Conservation (phyloP, 2,113 vertebrate genomes). For the Donacobius atricapilla region DNA sequence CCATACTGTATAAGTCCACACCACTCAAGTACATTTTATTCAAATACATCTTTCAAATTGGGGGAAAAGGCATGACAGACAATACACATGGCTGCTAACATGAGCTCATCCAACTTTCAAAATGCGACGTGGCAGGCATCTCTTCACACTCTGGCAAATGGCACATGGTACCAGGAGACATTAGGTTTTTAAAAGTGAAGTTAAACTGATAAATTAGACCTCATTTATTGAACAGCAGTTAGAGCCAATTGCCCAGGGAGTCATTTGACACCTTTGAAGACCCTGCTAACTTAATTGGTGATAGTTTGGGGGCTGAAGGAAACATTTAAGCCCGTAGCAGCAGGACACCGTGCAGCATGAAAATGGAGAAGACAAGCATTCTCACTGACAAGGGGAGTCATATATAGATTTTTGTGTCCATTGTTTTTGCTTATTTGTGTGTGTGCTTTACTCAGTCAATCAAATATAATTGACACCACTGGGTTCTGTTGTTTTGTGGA, state of each 20-base stretch:
- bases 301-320: constrained; percentile 84
- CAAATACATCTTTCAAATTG: constrained; percentile 2
- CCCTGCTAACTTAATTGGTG: constrained; percentile 94
- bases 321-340: constrained; percentile 85
- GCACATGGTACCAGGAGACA: constrained; percentile 71
- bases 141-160: constrained; percentile 63
- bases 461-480: constrained; percentile 99
- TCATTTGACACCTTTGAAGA: constrained; percentile 85
- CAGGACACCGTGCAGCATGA: constrained; percentile 82
- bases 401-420: constrained; percentile 99
- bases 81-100: background rate
- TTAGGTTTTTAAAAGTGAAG: constrained; percentile 87
- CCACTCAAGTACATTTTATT: constrained; percentile 34
- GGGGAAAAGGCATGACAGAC: background rate
- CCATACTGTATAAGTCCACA: background rate
- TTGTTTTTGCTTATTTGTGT: constrained; percentile 99
- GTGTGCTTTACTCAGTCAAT: constrained; percentile 99
- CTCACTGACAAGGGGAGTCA: constrained; percentile 94
- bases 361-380: constrained; percentile 89
- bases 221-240: constrained; percentile 96
- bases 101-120: constrained; percentile 17
- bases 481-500: constrained; percentile 93
- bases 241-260: constrained; percentile 87
- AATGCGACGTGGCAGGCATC: constrained; percentile 16
- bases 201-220: constrained; percentile 99